Base-by-base conservation (phyloP, 1,140 invertebrate species). In the Sinonovacula constricta region DNA sequence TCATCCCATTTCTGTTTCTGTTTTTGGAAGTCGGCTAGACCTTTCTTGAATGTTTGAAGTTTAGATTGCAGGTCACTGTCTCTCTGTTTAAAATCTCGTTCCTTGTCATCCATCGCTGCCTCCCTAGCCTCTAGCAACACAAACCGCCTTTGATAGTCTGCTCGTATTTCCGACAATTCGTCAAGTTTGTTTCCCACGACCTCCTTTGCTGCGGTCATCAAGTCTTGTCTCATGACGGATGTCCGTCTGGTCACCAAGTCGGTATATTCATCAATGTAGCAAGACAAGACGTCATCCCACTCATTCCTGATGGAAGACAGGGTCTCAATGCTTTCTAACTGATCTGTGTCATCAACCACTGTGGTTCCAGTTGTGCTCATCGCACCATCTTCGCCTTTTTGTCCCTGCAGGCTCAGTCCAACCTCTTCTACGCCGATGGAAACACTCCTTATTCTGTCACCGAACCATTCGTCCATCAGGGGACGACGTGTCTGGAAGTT, bases 1-100 rank as follows among this genome's bases (percentile, higher is more conserved):
- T 75, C 60, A 45, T 80, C 78, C 26, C 81, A 60, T 49, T 71
- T 70, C 12, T 54, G 62, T 49, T 80, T 83, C 34, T 81, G 49
- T 36, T 34, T 66, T 1, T 81, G 53, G 30, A 79, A 79, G 28
- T 78, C 77, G 30, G 71, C 71, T 15, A 80, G 22, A 49, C 68
- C 72, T 10, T 53, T 57, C 39, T 81, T 81, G 54, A 71, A 81
- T 26, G 68, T 74, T 31, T 33, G 31, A 2, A 83, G 36, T 49
- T 66, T 76, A 15, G 28, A 59, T 30, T 79, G 67, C 15, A 79
- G 24, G 30, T 80, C 72, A 12, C 68, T 54, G 39, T 83, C 83
- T 24, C 63, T 60, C 31, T 79, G 70, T 26, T 65, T 80, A 4
- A 79, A 36, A 26, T 82, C 81, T 57, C 72, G 67, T 56, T 82